Evolutionary conservation across 2,888 invertebrate genomes (phyloP), one percentile per base, ranked within the genome.

Genomic region (Hypselothyrea guttata): DNA sequence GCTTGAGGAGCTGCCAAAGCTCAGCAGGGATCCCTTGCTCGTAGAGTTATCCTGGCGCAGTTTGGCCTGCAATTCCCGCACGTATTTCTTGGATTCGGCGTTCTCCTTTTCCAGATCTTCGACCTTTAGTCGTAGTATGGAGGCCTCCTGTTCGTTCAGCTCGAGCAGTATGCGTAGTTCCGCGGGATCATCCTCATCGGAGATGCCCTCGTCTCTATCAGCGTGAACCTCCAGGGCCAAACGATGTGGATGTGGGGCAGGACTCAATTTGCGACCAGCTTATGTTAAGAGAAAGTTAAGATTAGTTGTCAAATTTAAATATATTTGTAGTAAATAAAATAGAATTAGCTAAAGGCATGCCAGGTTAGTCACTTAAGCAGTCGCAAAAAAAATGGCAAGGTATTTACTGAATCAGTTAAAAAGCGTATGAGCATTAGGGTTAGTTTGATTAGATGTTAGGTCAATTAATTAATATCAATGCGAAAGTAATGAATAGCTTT

Each of bases 91-190:
- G 9, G 94, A 89, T 41, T 93, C 92, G 58, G 94, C 93, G 84
- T 94, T 95, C 84, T 96, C 95, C 68, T 92, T 93, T 90, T 97
- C 96, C 69, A 96, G 90, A 76, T 95, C 95, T 88, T 96, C 95
- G 55, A 96, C 94, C 90, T 97, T 97, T 70, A 95, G 92, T 35
- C 95, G 92, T 64, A 97, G 90, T 58, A 96, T 95, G 15, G 94
- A 93, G 54, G 96, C 94, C 91, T 98, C 97, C 91, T 96, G 96
- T 90, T 97, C 97, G 87, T 95, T 95, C 42, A 97, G 92, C 89
- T 97, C 97, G 47, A 98, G 91, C 71, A 97, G 93, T 34, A 97
- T 92, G 83, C 96, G 93, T 57, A 97, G 90, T 89, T 97, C 97
- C 13, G 95, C 93, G 9, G 94, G 93, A 90, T 96, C 95, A 77